Conservation (phyloP, 2,888 invertebrate genomes). For the Thymelicus sylvestris region DNA sequence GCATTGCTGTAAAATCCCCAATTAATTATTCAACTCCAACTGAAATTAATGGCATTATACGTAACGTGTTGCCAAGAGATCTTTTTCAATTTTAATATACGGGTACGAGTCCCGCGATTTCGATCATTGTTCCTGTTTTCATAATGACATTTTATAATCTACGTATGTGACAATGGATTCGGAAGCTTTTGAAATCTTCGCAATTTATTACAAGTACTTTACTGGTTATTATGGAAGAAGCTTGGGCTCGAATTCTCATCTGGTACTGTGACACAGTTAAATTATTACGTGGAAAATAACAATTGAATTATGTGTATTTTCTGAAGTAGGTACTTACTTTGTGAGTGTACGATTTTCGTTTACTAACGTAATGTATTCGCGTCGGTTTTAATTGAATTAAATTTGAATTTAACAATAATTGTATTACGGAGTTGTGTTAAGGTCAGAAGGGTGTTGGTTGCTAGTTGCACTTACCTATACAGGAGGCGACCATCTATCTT, state of each 20-base stretch:
- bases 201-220: not conserved
- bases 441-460: no score
- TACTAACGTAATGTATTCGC: no score
- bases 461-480: no score
- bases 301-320: not conserved
- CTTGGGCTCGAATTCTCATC: not conserved
- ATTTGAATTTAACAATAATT: no score
- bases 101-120: not conserved
- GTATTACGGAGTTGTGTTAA: no score
- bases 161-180: constrained; percentile 5
- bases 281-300: not conserved
- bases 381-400: no score
- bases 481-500: not conserved
- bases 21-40: not conserved
- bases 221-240: not conserved
- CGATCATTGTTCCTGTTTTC: constrained; percentile 13
- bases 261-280: not conserved
- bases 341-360: no score
- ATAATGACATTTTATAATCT: constrained; percentile 14
- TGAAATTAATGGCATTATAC: not conserved
- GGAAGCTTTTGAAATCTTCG: constrained; percentile 1
- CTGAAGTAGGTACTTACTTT: not conserved
- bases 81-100: not conserved
- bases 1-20: not conserved
- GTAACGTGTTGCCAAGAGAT: not conserved